Conservation (phyloP, 2,113 vertebrate genomes). For the Miniopterus natalensis region DNA sequence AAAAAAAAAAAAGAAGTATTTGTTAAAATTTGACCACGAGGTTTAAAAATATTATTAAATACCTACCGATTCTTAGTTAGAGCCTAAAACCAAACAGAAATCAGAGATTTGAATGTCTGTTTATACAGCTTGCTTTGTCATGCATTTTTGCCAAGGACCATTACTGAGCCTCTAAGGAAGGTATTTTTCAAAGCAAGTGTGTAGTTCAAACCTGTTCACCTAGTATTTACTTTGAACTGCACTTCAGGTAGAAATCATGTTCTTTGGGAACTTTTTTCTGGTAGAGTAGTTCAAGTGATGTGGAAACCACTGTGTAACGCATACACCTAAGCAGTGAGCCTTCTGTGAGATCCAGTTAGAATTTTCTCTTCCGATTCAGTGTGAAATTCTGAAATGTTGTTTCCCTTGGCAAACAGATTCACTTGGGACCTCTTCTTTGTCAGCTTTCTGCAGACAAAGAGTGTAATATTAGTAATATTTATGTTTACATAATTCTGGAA, state of each 20-base stretch:
- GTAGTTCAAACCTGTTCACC: conserved; percentile 68
- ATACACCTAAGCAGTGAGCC: conserved; percentile 52
- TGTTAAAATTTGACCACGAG: conserved; percentile 25
- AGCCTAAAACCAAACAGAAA: conserved; percentile 46
- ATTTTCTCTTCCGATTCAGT: conserved; percentile 82
- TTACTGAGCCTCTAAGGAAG: conserved; percentile 7
- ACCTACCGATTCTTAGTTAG: background rate
- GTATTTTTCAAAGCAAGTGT: conserved; percentile 59
- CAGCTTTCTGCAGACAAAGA: conserved; percentile 67
- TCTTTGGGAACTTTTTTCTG: conserved; percentile 76
- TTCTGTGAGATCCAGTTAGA: conserved; percentile 58
- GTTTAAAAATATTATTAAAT: background rate
- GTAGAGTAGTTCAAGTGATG: conserved; percentile 80
- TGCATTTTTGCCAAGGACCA: background rate
- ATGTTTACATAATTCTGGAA: conserved; percentile 75
- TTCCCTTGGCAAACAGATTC: conserved; percentile 85
- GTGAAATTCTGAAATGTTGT: conserved; percentile 78
- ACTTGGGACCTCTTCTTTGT: conserved; percentile 69
- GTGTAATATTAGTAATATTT: conserved; percentile 74
- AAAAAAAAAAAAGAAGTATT: background rate
- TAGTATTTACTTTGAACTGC: conserved; percentile 64
- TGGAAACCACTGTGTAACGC: conserved; percentile 86
- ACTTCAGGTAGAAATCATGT: conserved; percentile 79
- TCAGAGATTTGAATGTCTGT: conserved; percentile 28
- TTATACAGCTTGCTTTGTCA: background rate